Conservation (phyloP, 2,113 vertebrate species). For the Vireo altiloquus region DNA sequence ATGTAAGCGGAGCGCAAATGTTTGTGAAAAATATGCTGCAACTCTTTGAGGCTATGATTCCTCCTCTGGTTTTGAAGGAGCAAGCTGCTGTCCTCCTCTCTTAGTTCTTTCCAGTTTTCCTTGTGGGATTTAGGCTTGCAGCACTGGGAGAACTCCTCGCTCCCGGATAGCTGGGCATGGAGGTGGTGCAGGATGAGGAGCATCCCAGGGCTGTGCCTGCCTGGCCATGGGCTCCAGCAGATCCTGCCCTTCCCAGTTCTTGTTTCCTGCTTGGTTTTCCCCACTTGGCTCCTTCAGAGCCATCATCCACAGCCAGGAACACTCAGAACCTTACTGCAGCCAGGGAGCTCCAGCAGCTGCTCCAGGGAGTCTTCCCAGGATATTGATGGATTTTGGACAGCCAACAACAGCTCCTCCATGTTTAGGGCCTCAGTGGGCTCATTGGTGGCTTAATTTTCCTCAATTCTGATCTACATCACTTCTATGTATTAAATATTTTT, state of each 20-base stretch:
- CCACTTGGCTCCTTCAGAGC: background rate
- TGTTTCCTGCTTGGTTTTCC: no score
- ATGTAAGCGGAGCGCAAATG: background rate
- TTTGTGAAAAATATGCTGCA: background rate
- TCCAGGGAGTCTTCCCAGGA: background rate
- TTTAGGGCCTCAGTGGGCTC: background rate
- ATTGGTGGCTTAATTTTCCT: background rate
- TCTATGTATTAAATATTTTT: background rate
- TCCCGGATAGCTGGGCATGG: rapidly evolving
- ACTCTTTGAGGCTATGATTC: background rate
- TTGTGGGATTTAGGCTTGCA: background rate
- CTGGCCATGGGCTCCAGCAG: rapidly evolving
- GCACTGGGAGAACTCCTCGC: rapidly evolving
- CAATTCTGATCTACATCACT: background rate
- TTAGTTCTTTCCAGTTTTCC: background rate
- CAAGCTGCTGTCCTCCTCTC: background rate
- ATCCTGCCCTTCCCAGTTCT: background rate
- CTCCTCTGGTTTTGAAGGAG: background rate
- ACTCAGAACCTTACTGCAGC: rapidly evolving
- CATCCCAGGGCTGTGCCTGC: background rate
- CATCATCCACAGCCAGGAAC: rapidly evolving
- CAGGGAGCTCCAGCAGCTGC: background rate
- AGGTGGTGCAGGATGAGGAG: background rate
- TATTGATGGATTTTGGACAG: background rate
- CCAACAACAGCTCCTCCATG: background rate